Evolutionary conservation across 2,113 vertebrate genomes (phyloP), one percentile per base, ranked within the genome.

Genomic region (Nerophis ophidion): DNA sequence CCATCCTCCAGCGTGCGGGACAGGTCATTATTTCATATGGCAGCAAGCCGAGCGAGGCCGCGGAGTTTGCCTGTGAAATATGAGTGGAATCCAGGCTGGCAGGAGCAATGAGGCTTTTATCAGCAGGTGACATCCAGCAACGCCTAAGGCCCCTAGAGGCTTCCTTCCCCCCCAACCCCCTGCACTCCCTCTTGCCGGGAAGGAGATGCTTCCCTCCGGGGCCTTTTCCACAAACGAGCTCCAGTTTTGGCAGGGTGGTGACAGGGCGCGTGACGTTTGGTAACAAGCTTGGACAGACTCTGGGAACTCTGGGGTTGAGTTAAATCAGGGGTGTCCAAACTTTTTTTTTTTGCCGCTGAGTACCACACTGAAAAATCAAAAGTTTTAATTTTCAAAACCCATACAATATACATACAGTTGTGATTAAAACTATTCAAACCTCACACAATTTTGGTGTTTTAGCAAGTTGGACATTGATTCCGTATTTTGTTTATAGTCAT

Each of bases 51-150:
- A 54, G 72, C 55, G 48, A 62, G 66, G 42, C 62, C 49, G 38
- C 62, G 8, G 65, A 70, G 78, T 77, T 76, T 84, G 78, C 78
- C 66, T 64, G 79, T 84, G 81, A 88, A 88, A 67, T 75, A 84
- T 86, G 80, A 80, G 45, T 46, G 77, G 84, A 86, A 84, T 88
- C 48, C 68, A 58, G 61, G 34, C 77, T 80, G 75, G 79, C 81
- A 71, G 54, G 34, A 68, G 80, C 73, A 74, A 70, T 49, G 64
- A 67, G 70, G 54, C 64, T 64, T 42, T 56, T 74, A 66, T 70
- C 70, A 34, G 47, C 4, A 56, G 59, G 72, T 70, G 72, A 86
- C 74, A 70, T 45, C 3, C 38, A 77, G 76, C 47, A 65, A 71
- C 69, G 69, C 34, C 34, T 47, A 40, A 57, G 72, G 58, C 70